These are phyloP conservation scores for Adela reaumurella DNA, from an alignment of 2,888 invertebrate species.

Conservation along the genomic window DNA sequence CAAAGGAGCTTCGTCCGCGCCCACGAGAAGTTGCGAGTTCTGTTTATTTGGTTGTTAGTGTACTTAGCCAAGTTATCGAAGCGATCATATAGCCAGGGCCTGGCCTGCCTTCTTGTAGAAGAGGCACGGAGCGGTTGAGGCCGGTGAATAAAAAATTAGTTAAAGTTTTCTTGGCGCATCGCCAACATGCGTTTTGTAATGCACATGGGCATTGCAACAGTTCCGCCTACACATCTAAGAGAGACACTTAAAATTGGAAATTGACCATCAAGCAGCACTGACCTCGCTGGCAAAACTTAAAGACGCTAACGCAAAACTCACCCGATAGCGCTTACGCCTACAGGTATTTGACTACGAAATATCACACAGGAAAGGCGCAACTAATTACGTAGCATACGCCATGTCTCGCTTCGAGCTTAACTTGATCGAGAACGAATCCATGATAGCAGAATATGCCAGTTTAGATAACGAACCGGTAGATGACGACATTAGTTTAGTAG, in stretches of 20 bases:
- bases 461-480: not conserved
- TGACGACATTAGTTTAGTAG: not conserved
- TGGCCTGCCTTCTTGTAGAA: too few relatives aligned
- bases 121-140: too few relatives aligned
- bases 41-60: too few relatives aligned
- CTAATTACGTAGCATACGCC: not conserved
- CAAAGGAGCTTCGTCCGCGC: too few relatives aligned
- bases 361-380: not conserved
- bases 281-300: not conserved
- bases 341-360: not conserved
- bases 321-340: not conserved
- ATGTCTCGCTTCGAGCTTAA: not conserved
- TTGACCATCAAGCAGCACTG: constrained; percentile 1
- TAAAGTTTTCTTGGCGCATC: too few relatives aligned
- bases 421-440: not conserved
- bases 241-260: not conserved
- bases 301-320: not conserved
- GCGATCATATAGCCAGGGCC: too few relatives aligned
- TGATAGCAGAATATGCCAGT: too few relatives aligned
- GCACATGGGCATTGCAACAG: not conserved
- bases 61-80: too few relatives aligned
- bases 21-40: too few relatives aligned
- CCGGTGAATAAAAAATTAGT: too few relatives aligned
- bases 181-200: too few relatives aligned
- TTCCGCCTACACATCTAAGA: constrained; percentile 1